A percentile compares a stretch with the other conserved stretches of the same genome.
Conservation (phyloP, 2,113 vertebrate species). For the Datnioides undecimradiatus region DNA sequence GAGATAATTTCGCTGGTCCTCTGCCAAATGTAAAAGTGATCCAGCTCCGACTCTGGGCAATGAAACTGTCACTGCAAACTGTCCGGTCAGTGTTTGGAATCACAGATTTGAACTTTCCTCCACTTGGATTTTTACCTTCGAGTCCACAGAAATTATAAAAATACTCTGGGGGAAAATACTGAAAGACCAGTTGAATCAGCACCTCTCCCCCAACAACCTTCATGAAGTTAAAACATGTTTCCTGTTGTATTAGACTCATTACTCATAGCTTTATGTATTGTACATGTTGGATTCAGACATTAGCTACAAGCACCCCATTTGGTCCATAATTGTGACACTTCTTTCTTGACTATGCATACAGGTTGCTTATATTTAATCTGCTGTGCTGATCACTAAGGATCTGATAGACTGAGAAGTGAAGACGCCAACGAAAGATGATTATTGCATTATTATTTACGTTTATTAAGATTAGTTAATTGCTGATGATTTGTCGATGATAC, state of each 20-base stretch:
- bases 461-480: too few species aligned
- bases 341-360: too few species aligned
- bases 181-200: not conserved
- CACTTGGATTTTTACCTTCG: not conserved
- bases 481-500: not conserved
- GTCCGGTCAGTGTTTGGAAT: not conserved
- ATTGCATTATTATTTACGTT: too few species aligned
- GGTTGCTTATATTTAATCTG: too few species aligned
- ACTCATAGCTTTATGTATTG: too few species aligned
- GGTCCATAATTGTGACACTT: too few species aligned
- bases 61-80: slow-evolving; percentile 3
- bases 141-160: not conserved
- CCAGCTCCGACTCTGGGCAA: not conserved
- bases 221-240: not conserved
- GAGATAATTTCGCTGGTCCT: not conserved
- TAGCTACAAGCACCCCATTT: too few species aligned
- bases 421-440: too few species aligned
- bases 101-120: not conserved
- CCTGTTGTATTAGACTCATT: not conserved
- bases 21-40: not conserved
- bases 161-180: not conserved
- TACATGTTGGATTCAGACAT: too few species aligned
- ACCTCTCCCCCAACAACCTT: not conserved
- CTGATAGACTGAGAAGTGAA: slow-evolving; percentile 19
- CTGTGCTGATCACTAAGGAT: too few species aligned